Evolutionary conservation across 2,888 invertebrate species (phyloP).

Genomic region (Taphrorychus bicolor): DNA sequence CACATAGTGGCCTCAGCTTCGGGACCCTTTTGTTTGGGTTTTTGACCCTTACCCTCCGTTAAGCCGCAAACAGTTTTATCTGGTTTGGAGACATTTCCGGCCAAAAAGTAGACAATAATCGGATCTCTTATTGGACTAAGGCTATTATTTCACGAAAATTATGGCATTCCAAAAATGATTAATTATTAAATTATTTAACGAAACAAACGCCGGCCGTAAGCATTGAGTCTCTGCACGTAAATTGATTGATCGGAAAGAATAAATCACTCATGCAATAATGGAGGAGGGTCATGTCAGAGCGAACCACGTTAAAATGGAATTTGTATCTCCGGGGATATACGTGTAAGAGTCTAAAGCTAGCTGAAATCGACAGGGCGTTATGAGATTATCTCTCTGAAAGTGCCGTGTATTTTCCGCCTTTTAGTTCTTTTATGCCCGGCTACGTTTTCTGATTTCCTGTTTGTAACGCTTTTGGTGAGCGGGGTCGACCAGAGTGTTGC

Average conservation of each 20-base stretch:
- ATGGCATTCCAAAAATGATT: no score
- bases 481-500: no score
- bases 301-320: constrained; percentile 33
- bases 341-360: constrained; percentile 29
- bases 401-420: constrained; percentile 36
- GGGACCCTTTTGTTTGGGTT: constrained; percentile 5
- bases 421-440: constrained; percentile 26
- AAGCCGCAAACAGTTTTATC: not conserved
- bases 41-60: constrained; percentile 4
- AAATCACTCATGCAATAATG: constrained; percentile 17
- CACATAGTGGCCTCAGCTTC: not conserved
- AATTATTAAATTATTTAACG: not conserved
- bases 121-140: not conserved
- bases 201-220: not conserved
- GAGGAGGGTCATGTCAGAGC: constrained; percentile 18
- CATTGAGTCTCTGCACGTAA: no score
- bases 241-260: constrained; percentile 10
- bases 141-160: no score
- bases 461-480: constrained; percentile 22
- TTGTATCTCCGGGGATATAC: constrained; percentile 34
- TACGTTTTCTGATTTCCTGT: constrained; percentile 26
- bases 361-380: constrained; percentile 41
- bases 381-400: constrained; percentile 39
- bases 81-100: not conserved
- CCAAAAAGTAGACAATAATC: not conserved